A percentile compares a stretch with the other conserved stretches of the same genome.
Conservation (phyloP, 1,140 invertebrate species). For the Palaemon carinicauda region DNA sequence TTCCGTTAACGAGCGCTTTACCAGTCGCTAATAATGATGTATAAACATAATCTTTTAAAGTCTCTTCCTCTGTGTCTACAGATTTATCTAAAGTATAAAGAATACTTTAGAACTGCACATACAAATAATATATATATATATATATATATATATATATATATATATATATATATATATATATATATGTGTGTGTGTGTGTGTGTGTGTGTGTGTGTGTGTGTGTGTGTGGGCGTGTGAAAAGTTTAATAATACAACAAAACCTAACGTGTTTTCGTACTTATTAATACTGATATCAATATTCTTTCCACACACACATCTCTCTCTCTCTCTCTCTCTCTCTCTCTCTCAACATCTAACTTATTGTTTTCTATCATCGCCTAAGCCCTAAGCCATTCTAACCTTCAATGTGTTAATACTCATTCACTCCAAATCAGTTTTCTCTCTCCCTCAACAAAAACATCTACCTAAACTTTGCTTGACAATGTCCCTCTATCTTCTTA, state of each 20-base stretch:
- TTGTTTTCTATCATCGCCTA: neutral
- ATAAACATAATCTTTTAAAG: no score
- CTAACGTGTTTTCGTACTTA: no score
- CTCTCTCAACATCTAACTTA: neutral
- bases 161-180: constrained; percentile 2
- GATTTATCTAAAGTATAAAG: no score
- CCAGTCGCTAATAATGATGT: neutral
- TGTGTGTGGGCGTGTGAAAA: no score
- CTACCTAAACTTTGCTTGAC: neutral
- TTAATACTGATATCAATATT: no score
- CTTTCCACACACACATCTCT: neutral
- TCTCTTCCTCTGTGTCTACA: neutral
- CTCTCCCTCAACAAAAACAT: neutral
- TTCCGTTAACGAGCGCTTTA: neutral
- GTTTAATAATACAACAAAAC: no score
- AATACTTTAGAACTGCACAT: no score
- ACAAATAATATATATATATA: neutral
- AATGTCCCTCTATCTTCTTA: neutral
- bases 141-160: neutral
- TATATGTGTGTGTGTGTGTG: neutral
- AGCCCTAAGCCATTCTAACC: no score
- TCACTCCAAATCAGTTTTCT: no score
- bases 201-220: neutral
- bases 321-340: neutral
- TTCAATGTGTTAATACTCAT: no score